Percentiles rank a stretch among this genome's conserved stretches.
Evolutionary conservation across 2,797 vertebrate genomes (phyloP).

Genomic region (Borostomias antarcticus): DNA sequence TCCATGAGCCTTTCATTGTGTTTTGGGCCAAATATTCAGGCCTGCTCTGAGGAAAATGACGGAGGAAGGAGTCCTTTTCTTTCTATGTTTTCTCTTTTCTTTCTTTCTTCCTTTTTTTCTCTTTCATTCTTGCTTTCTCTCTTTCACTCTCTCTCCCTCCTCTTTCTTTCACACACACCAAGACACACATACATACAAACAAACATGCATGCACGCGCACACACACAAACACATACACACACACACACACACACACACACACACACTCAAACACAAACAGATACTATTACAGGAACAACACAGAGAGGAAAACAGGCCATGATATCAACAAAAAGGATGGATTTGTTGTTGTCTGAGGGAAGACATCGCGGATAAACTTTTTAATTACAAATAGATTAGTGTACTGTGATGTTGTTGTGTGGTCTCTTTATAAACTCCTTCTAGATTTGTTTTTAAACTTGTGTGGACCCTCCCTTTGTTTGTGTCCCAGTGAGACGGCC

Average conservation of each 20-base stretch:
- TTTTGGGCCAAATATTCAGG: background rate
- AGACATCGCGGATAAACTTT: slow-evolving; percentile 64
- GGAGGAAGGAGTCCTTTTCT: background rate
- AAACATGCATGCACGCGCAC: slow-evolving; percentile 8
- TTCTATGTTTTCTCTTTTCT: background rate
- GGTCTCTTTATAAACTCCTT: slow-evolving; percentile 77
- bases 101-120: slow-evolving; percentile 17
- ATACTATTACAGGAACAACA: slow-evolving; percentile 67
- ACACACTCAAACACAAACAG: slow-evolving; percentile 5
- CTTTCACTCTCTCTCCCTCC: slow-evolving; percentile 8
- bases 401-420: slow-evolving; percentile 78
- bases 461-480: slow-evolving; percentile 72
- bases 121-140: slow-evolving; percentile 1
- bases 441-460: slow-evolving; percentile 72
- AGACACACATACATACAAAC: slow-evolving; percentile 28
- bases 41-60: background rate
- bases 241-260: background rate
- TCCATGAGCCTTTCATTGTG: too few species aligned
- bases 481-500: slow-evolving; percentile 65
- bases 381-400: slow-evolving; percentile 77
- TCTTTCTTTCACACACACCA: background rate
- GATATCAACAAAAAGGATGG: slow-evolving; percentile 60
- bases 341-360: slow-evolving; percentile 70
- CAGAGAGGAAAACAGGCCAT: slow-evolving; percentile 53
- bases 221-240: too few species aligned